Percentiles rank a stretch among this genome's conserved stretches.
These are phyloP conservation scores for Tinea pellionella DNA, from an alignment of 2,888 invertebrate species.

Conservation along the genomic window DNA sequence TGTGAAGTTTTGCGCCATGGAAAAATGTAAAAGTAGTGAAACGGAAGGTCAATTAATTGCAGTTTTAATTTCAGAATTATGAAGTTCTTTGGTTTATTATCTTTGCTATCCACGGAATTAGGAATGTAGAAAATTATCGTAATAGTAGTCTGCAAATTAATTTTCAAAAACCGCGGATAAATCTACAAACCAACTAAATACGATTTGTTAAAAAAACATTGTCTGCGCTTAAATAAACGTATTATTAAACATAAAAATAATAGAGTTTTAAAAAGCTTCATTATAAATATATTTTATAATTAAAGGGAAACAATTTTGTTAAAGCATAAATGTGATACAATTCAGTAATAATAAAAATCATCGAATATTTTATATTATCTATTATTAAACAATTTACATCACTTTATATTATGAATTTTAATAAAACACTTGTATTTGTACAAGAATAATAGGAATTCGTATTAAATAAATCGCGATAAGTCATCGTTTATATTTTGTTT, in stretches of 20 bases:
- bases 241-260: too few relatives aligned
- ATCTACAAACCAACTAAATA: too few relatives aligned
- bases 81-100: too few relatives aligned
- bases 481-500: slow-evolving; percentile 12
- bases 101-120: too few relatives aligned
- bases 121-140: too few relatives aligned
- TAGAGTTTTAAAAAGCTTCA: too few relatives aligned
- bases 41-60: too few relatives aligned
- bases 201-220: too few relatives aligned
- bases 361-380: slow-evolving; percentile 64
- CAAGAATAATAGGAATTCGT: slow-evolving; percentile 26
- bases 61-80: too few relatives aligned
- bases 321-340: slow-evolving; percentile 1
- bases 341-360: slow-evolving; percentile 41
- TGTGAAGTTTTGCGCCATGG: not conserved
- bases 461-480: not conserved
- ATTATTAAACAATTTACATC: slow-evolving; percentile 22
- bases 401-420: not conserved
- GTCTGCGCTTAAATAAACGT: too few relatives aligned
- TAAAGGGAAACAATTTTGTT: not conserved
- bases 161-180: too few relatives aligned
- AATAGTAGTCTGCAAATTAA: too few relatives aligned
- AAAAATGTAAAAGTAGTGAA: not conserved
- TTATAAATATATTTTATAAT: not conserved
- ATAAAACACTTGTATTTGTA: slow-evolving; percentile 20